Evolutionary conservation across 2,797 vertebrate genomes (phyloP), one percentile per base, ranked within the genome.

Genomic region (Lacerta bilineata): DNA sequence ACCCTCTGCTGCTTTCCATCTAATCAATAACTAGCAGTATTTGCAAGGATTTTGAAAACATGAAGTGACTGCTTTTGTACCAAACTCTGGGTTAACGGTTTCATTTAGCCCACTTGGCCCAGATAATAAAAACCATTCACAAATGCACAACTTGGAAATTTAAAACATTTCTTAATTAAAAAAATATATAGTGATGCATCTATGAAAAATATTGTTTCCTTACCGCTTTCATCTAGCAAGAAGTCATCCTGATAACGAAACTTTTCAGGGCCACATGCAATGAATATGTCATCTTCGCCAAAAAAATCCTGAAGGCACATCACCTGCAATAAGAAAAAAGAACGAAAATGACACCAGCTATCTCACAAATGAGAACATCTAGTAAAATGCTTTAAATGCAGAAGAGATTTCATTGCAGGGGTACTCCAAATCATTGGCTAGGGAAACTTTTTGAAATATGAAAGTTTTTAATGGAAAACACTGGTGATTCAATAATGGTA

Each of bases 231-330:
- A 97, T 99, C 98, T 97, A 99, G 96, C 93, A 98, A 98, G 96
- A 99, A 99, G 96, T 99, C 99, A 96, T 99, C 99, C 94, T 99
- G 98, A 96, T 99, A 99, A 94, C 99, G 98, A 95, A 99, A 99
- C 96, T 99, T 99, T 97, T 99, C 99, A 33, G 99, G 98, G 92
- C 99, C 99, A 93, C 99, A 99, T 85, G 99, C 99, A 95, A 99
- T 97, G 97, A 99, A 99, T 95, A 99, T 99, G 94, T 99, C 99
- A 94, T 99, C 99, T 0, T 99, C 98, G 1, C 98, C 98, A 94
- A 99, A 99, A 95, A 99, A 99, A 97, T 99, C 99, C 96, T 99
- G 98, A 96, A 99, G 98, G 97, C 98, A 98, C 94, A 97, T 95
- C 93, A 99, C 95, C 99, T 99, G 96, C 64, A 94, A 96, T 90